These are phyloP conservation scores for Microdon myrmicae DNA, from an alignment of 2,888 invertebrate species.

Conservation along the genomic window DNA sequence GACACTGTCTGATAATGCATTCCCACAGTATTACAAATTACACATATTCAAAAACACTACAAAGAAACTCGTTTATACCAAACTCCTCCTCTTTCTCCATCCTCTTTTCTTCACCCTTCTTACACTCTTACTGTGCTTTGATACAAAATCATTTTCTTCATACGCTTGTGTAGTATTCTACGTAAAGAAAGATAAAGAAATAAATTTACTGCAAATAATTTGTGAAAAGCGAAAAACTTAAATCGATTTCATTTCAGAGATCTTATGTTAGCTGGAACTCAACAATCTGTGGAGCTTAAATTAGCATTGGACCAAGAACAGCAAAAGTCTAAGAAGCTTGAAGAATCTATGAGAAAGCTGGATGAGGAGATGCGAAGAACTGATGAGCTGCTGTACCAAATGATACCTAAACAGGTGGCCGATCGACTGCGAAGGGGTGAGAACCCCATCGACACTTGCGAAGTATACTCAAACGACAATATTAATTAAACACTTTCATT, in stretches of 20 bases:
- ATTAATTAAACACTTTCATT: background rate
- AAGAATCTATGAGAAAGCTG: slow-evolving; percentile 94
- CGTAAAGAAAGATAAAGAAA: background rate
- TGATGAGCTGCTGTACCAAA: slow-evolving; percentile 95
- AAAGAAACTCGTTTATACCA: too few relatives aligned
- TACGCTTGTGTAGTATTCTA: background rate
- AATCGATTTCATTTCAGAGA: slow-evolving; percentile 76
- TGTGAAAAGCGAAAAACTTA: too few relatives aligned
- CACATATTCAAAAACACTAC: too few relatives aligned
- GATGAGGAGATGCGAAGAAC: slow-evolving; percentile 96
- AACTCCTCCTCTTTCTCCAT: too few relatives aligned
- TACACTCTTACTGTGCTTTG: too few relatives aligned
- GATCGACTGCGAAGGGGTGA: slow-evolving; percentile 93
- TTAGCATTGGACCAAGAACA: slow-evolving; percentile 96
- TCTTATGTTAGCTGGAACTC: slow-evolving; percentile 94
- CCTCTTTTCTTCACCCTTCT: too few relatives aligned
- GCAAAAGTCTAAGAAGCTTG: slow-evolving; percentile 94
- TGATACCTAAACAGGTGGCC: slow-evolving; percentile 98
- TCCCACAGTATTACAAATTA: too few relatives aligned
- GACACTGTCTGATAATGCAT: too few relatives aligned
- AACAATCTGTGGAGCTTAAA: slow-evolving; percentile 96
- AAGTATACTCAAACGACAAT: slow-evolving; percentile 81
- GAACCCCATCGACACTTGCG: slow-evolving; percentile 95
- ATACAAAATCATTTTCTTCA: background rate
- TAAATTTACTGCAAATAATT: background rate